phyloP scores from a whole-genome alignment of 2,888 invertebrate species.

The Euspilapteryx auroguttella region DNA sequence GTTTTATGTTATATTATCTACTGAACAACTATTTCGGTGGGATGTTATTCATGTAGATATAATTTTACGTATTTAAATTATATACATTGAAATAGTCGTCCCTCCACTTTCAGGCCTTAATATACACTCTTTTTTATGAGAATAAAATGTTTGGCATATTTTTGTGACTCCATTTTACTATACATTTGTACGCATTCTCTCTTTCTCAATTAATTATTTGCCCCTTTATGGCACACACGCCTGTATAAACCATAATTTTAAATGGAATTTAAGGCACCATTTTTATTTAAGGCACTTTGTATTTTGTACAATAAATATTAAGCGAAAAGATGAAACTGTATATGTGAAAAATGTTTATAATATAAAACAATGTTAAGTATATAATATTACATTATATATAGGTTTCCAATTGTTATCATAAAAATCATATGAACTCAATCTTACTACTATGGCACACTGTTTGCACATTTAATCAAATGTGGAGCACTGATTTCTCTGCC shows the following conservation, averaged over 20 bases:
- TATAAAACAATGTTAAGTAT: too few relatives aligned
- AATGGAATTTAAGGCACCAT: conserved; percentile 24
- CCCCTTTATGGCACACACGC: conserved; percentile 32
- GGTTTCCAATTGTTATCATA: too few relatives aligned
- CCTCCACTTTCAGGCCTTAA: conserved; percentile 22
- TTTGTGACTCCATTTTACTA: conserved; percentile 54
- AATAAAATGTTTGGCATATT: conserved; percentile 56
- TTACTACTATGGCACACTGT: conserved; percentile 41
- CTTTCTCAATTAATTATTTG: conserved; percentile 13
- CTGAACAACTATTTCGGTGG: conserved; percentile 43
- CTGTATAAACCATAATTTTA: conserved; percentile 11
- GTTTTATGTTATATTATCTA: conserved; percentile 18
- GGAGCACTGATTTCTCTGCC: conserved; percentile 27
- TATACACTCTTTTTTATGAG: too few relatives aligned
- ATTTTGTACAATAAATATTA: too few relatives aligned
- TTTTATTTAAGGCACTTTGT: conserved; percentile 30
- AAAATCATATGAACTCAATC: conserved; percentile 10
- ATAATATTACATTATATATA: too few relatives aligned
- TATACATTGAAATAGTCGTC: conserved; percentile 28
- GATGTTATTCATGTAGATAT: conserved; percentile 16
- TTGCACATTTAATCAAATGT: conserved; percentile 28
- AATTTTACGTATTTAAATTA: conserved; percentile 40
- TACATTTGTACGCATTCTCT: conserved; percentile 30
- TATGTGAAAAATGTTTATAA: too few relatives aligned
- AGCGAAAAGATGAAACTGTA: too few relatives aligned